These are phyloP conservation scores for Acanthochromis polyacanthus DNA, from an alignment of 2,113 vertebrate species.

Conservation along the genomic window DNA sequence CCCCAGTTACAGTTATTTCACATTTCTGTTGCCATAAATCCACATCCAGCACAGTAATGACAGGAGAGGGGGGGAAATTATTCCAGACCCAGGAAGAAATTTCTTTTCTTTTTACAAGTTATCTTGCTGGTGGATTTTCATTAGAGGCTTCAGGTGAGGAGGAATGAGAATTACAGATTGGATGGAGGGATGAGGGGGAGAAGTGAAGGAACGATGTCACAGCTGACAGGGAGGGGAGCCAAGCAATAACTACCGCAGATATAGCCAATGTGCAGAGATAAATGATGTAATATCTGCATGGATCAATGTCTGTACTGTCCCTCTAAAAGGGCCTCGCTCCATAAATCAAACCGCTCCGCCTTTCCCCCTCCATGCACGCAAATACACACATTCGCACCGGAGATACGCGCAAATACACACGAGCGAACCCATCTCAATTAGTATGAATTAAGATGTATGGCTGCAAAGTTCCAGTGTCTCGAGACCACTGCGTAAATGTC, in stretches of 20 bases:
- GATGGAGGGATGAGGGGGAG: slow-evolving; percentile 33
- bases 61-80: slow-evolving; percentile 48
- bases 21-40: slow-evolving; percentile 74
- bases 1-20: slow-evolving; percentile 71
- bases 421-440: slow-evolving; percentile 60
- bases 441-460: slow-evolving; percentile 69
- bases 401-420: slow-evolving; percentile 39
- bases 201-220: slow-evolving; percentile 43
- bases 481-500: slow-evolving; percentile 72
- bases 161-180: slow-evolving; percentile 52
- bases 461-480: slow-evolving; percentile 50
- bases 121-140: slow-evolving; percentile 59
- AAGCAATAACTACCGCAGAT: slow-evolving; percentile 73
- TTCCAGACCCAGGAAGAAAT: slow-evolving; percentile 52
- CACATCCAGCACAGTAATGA: slow-evolving; percentile 50
- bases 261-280: slow-evolving; percentile 70
- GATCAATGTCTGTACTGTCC: slow-evolving; percentile 75
- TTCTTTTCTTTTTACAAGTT: slow-evolving; percentile 32
- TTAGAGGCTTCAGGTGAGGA: slow-evolving; percentile 40
- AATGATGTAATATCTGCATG: slow-evolving; percentile 80
- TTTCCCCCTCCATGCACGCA: slow-evolving; percentile 9
- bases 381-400: slow-evolving; percentile 17
- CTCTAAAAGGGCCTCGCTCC: slow-evolving; percentile 62
- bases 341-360: slow-evolving; percentile 62
- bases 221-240: slow-evolving; percentile 69